A percentile compares a stretch with the other conserved stretches of the same genome.
Evolutionary conservation across 2,113 vertebrate genomes (phyloP).

Genomic region (Sprattus sprattus): DNA sequence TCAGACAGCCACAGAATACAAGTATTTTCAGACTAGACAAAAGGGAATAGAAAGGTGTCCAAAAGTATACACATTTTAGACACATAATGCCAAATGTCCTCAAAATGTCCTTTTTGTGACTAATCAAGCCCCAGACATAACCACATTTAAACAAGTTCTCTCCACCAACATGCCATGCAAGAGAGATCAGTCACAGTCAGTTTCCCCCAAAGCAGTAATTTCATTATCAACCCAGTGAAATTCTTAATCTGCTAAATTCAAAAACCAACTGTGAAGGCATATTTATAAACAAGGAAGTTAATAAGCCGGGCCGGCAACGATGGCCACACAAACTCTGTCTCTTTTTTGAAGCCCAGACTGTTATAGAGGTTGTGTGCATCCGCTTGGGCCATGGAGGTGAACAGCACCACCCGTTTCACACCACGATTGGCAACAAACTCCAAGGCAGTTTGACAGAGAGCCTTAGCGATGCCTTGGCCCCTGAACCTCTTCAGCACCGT

Average conservation of each 20-base stretch:
- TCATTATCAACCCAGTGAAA: neutral
- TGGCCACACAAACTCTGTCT: slow-evolving; percentile 49
- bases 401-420: slow-evolving; percentile 59
- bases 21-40: neutral
- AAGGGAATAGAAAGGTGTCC: neutral
- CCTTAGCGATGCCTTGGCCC: slow-evolving; percentile 58
- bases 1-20: neutral
- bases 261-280: slow-evolving; percentile 26
- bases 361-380: slow-evolving; percentile 61
- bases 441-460: slow-evolving; percentile 53
- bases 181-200: neutral
- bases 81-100: too few species aligned
- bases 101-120: neutral
- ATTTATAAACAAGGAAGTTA: slow-evolving; percentile 50
- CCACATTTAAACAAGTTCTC: neutral
- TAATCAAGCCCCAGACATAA: neutral
- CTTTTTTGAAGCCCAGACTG: slow-evolving; percentile 49
- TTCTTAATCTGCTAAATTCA: neutral
- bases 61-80: neutral
- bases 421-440: slow-evolving; percentile 49
- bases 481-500: slow-evolving; percentile 56
- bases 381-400: slow-evolving; percentile 62
- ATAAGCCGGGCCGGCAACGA: slow-evolving; percentile 53
- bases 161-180: neutral
- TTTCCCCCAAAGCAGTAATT: neutral